A percentile compares a stretch with the other conserved stretches of the same genome.
These are phyloP conservation scores for Drosophila antonietae DNA, from an alignment of 2,888 invertebrate genomes.

Conservation along the genomic window DNA sequence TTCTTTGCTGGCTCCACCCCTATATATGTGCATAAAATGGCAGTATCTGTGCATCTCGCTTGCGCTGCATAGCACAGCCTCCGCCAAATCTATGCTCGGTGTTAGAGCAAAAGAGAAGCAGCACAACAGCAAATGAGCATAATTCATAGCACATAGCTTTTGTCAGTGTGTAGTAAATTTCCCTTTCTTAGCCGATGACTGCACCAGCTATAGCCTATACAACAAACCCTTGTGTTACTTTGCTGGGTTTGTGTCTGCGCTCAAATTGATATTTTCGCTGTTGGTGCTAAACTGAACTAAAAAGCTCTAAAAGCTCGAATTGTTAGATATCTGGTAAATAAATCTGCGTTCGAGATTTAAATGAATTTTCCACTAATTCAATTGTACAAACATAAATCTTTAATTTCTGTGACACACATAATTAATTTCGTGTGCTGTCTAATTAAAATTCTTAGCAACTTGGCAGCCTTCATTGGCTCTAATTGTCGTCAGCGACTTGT, in stretches of 20 bases:
- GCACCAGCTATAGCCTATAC: background rate
- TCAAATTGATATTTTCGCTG: constrained; percentile 19
- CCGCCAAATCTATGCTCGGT: too few species aligned
- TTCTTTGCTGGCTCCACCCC: constrained; percentile 44
- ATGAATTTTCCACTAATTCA: background rate
- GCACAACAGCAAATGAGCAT: background rate
- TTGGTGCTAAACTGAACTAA: background rate
- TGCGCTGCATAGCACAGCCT: background rate
- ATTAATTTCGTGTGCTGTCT: background rate
- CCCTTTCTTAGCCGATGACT: background rate
- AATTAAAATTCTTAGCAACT: constrained; percentile 11
- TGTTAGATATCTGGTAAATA: background rate
- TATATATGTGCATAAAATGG: constrained; percentile 59
- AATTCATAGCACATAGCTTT: constrained; percentile 8
- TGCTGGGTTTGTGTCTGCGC: background rate
- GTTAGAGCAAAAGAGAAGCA: constrained; percentile 37
- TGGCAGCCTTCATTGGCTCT: background rate
- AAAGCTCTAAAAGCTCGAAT: background rate
- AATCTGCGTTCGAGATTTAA: constrained; percentile 1
- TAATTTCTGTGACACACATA: background rate
- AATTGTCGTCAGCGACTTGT: background rate
- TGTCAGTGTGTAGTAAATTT: constrained; percentile 30
- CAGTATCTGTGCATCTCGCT: constrained; percentile 36
- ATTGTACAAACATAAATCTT: background rate
- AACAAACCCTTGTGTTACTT: background rate